phyloP scores from a whole-genome alignment of 2,113 vertebrate species.

The Festucalex cinctus region DNA sequence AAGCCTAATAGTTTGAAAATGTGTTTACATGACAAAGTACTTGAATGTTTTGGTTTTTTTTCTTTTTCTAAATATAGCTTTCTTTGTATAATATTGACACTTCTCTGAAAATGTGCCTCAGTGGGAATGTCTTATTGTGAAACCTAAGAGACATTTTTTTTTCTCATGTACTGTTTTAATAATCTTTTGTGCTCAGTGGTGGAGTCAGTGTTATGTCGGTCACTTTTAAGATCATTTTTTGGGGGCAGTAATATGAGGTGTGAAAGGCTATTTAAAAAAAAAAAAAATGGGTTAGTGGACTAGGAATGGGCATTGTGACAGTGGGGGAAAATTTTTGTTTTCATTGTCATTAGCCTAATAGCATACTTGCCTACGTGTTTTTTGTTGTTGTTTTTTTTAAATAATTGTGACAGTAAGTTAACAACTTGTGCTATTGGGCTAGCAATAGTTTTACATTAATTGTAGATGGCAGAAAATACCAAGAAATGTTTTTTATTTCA shows the following conservation, averaged over 20 bases:
- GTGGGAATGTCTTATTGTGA: slow-evolving; percentile 69
- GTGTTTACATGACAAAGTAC: slow-evolving; percentile 75
- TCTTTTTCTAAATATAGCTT: slow-evolving; percentile 48
- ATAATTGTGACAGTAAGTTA: too few species aligned
- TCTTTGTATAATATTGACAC: slow-evolving; percentile 66
- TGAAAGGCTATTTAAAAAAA: not conserved
- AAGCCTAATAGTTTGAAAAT: slow-evolving; percentile 57
- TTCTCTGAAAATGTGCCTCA: slow-evolving; percentile 72
- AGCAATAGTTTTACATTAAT: not conserved
- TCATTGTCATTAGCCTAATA: too few species aligned
- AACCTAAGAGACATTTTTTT: slow-evolving; percentile 64
- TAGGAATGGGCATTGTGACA: not conserved
- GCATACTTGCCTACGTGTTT: too few species aligned
- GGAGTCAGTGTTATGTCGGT: slow-evolving; percentile 21
- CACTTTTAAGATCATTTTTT: slow-evolving; percentile 21
- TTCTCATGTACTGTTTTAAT: slow-evolving; percentile 35
- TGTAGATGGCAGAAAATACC: not conserved
- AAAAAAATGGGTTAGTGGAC: not conserved
- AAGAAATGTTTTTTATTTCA: not conserved
- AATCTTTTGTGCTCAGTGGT: slow-evolving; percentile 32
- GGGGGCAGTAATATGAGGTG: not conserved
- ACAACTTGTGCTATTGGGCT: too few species aligned
- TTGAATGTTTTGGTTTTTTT: slow-evolving; percentile 71
- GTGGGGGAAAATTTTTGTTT: not conserved
- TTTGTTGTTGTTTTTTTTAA: too few species aligned